Evolutionary conservation across 2,797 vertebrate species (phyloP).

Genomic region (Hyperoplus immaculatus): DNA sequence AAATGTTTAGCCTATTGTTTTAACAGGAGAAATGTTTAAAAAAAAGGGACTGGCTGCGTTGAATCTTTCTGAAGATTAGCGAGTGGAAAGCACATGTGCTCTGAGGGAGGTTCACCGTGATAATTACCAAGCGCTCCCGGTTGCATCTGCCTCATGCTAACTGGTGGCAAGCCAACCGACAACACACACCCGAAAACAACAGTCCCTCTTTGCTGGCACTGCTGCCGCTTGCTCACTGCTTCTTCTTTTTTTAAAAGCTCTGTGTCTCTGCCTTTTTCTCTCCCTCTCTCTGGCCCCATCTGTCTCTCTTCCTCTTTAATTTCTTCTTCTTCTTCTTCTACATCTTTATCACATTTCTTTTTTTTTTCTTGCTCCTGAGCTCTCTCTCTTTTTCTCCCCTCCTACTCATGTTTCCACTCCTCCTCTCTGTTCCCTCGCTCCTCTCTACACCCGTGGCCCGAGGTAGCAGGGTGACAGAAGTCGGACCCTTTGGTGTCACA

Average conservation of each 20-base stretch:
- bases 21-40: conserved; percentile 51
- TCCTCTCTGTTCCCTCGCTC: conserved; percentile 65
- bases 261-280: conserved; percentile 64
- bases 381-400: conserved; percentile 60
- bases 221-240: conserved; percentile 45
- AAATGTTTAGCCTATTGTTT: conserved; percentile 35
- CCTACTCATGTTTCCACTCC: conserved; percentile 75
- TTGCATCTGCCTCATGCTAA: conserved; percentile 80
- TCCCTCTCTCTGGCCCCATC: conserved; percentile 74
- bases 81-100: conserved; percentile 77
- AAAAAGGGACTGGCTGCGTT: conserved; percentile 39
- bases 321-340: conserved; percentile 51
- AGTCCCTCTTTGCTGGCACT: conserved; percentile 74
- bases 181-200: conserved; percentile 75
- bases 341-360: conserved; percentile 73
- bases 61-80: conserved; percentile 68
- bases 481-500: conserved; percentile 79
- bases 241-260: conserved; percentile 36
- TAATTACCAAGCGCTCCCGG: conserved; percentile 79
- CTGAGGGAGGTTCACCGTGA: conserved; percentile 74
- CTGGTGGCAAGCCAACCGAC: conserved; percentile 77
- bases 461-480: conserved; percentile 82
- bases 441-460: conserved; percentile 68
- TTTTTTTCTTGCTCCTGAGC: conserved; percentile 56
- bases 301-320: conserved; percentile 74